Evolutionary conservation across 2,888 invertebrate genomes (phyloP).

Genomic region (Charanyca ferruginea): DNA sequence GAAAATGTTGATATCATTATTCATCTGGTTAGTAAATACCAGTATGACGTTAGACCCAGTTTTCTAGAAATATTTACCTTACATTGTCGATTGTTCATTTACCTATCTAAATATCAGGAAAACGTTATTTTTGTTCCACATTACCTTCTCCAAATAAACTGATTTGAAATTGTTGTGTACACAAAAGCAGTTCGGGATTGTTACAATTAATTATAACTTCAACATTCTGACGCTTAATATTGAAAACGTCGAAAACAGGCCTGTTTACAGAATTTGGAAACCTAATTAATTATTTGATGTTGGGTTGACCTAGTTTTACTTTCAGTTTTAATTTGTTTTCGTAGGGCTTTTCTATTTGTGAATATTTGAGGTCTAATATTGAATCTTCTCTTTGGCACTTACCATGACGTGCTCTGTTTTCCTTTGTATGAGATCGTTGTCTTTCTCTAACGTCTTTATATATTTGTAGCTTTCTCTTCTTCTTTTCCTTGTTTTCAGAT

Average conservation of each 20-base stretch:
- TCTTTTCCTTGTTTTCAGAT: too few relatives aligned
- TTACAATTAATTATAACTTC: constrained; percentile 5
- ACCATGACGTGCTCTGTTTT: not conserved
- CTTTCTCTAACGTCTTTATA: not conserved
- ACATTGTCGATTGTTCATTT: constrained; percentile 1
- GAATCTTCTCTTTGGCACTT: not conserved
- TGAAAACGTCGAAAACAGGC: constrained; percentile 24
- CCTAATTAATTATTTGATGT: constrained; percentile 10
- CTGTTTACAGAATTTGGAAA: constrained; percentile 10
- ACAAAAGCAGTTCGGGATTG: not conserved
- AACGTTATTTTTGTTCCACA: not conserved
- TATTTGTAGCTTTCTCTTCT: too few relatives aligned
- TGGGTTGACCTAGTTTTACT: not conserved
- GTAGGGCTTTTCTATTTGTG: not conserved
- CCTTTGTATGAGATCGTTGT: not conserved
- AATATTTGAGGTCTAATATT: not conserved
- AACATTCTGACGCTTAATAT: not conserved
- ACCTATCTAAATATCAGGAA: not conserved
- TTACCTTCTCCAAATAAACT: not conserved
- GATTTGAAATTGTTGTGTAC: not conserved
- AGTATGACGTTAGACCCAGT: not conserved
- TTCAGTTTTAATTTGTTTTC: not conserved
- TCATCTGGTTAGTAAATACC: not conserved
- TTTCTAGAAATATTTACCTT: not conserved
- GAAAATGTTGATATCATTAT: not conserved